Evolutionary conservation across 2,797 vertebrate species (phyloP).

Genomic region (Gymnoscopelus braueri): DNA sequence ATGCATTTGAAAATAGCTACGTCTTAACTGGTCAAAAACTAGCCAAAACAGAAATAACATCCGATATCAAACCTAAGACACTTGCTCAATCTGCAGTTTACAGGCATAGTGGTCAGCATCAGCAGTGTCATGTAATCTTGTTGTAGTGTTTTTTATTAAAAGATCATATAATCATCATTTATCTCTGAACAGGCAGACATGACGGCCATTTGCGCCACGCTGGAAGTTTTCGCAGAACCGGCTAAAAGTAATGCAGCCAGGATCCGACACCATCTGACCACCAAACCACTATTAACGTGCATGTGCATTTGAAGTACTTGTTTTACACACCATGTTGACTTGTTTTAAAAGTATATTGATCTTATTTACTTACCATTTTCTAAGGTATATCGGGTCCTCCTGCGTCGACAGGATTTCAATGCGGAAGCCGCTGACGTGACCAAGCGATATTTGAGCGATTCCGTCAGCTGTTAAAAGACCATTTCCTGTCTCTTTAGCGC

Average conservation of each 20-base stretch:
- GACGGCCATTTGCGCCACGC: slow-evolving; percentile 67
- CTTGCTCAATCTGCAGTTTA: neutral
- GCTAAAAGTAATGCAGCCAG: neutral
- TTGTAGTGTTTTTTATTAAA: neutral
- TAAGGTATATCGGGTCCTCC: neutral
- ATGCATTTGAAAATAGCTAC: no score
- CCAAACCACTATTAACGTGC: neutral
- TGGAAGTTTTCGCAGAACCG: slow-evolving; percentile 46
- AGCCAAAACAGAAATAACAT: no score
- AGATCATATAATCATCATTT: no score
- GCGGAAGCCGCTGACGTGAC: slow-evolving; percentile 29
- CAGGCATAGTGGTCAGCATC: no score
- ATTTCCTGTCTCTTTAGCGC: slow-evolving; percentile 27
- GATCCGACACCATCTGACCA: slow-evolving; percentile 66
- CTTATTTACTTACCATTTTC: slow-evolving; percentile 65
- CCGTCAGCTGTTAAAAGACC: no score
- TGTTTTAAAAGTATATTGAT: fast-evolving
- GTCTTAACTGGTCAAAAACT: no score
- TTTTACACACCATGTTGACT: fast-evolving
- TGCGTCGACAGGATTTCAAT: fast-evolving
- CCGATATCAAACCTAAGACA: no score
- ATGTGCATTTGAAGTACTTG: fast-evolving
- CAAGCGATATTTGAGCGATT: no score
- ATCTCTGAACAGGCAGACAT: no score
- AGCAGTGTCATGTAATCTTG: neutral